phyloP scores from a whole-genome alignment of 2,113 vertebrate genomes.

The Silurus glanis region DNA sequence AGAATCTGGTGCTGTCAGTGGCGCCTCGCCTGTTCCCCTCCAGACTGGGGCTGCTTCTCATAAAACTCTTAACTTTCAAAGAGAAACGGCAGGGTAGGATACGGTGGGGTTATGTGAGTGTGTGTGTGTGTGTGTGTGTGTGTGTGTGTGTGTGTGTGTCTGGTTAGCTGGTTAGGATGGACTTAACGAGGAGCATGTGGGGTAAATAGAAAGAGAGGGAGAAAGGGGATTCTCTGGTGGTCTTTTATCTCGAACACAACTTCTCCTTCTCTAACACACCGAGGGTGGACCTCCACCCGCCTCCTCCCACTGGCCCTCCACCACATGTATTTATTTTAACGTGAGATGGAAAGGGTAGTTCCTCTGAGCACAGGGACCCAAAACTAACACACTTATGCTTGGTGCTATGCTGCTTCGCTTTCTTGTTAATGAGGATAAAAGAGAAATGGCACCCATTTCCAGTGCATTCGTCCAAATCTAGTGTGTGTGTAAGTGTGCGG shows the following conservation, averaged over 20 bases:
- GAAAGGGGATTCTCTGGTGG: slow-evolving; percentile 31
- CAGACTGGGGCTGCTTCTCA: slow-evolving; percentile 69
- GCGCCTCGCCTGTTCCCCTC: slow-evolving; percentile 32
- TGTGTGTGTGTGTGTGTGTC: slow-evolving; percentile 48
- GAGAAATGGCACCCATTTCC: slow-evolving; percentile 44
- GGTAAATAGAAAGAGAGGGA: slow-evolving; percentile 14
- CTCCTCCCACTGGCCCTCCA: not conserved
- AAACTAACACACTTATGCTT: slow-evolving; percentile 61
- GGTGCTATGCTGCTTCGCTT: slow-evolving; percentile 38
- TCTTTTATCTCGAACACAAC: slow-evolving; percentile 57
- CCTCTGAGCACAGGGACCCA: slow-evolving; percentile 55
- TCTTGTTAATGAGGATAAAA: slow-evolving; percentile 31
- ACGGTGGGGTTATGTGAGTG: slow-evolving; percentile 33
- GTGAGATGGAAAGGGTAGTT: slow-evolving; percentile 47
- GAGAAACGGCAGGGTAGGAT: slow-evolving; percentile 43
- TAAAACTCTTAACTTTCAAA: slow-evolving; percentile 72
- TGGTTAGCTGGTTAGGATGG: slow-evolving; percentile 61
- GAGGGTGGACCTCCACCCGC: not conserved
- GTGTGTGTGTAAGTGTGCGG: slow-evolving; percentile 12
- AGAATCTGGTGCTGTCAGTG: slow-evolving; percentile 61
- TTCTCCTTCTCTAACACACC: slow-evolving; percentile 12
- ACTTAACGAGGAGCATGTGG: slow-evolving; percentile 70
- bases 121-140: slow-evolving; percentile 40
- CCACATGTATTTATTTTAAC: slow-evolving; percentile 66
- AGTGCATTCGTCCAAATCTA: slow-evolving; percentile 49